A percentile compares a stretch with the other conserved stretches of the same genome.
Conservation (phyloP, 2,113 vertebrate species). For the Megaleporinus macrocephalus region DNA sequence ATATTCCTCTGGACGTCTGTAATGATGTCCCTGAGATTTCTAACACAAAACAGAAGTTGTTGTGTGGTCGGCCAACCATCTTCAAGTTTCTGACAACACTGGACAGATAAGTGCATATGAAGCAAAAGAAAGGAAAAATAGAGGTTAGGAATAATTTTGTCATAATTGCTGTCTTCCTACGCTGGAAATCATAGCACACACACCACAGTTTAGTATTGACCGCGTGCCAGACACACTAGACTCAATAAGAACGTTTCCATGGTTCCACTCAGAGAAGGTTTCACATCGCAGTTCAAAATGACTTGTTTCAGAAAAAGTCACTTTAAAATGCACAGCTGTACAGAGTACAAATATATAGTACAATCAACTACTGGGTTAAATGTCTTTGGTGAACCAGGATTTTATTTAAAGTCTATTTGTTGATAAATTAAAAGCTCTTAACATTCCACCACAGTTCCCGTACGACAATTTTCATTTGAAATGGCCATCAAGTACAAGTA, state of each 20-base stretch:
- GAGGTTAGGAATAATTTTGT: not conserved
- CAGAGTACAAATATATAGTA: not conserved
- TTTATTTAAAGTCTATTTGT: too few relatives aligned
- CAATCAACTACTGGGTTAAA: not conserved
- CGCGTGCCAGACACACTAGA: not conserved
- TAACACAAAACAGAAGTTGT: not conserved
- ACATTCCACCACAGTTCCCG: too few relatives aligned
- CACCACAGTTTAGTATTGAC: not conserved
- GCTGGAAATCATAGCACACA: not conserved
- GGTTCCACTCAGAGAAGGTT: too few relatives aligned
- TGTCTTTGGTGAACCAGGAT: too few relatives aligned
- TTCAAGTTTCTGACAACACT: constrained; percentile 8
- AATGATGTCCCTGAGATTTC: not conserved
- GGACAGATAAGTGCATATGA: not conserved
- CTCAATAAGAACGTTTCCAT: not conserved
- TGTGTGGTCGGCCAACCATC: not conserved
- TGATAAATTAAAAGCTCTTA: too few relatives aligned
- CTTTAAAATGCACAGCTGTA: not conserved
- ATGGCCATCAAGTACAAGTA: too few relatives aligned
- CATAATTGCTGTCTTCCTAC: not conserved
- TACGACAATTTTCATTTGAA: too few relatives aligned
- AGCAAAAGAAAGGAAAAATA: not conserved
- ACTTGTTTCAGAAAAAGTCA: too few relatives aligned
- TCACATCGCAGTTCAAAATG: too few relatives aligned
- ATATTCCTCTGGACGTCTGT: not conserved